Conservation (phyloP, 1,140 invertebrate genomes). For the Trissolcus basalis region DNA sequence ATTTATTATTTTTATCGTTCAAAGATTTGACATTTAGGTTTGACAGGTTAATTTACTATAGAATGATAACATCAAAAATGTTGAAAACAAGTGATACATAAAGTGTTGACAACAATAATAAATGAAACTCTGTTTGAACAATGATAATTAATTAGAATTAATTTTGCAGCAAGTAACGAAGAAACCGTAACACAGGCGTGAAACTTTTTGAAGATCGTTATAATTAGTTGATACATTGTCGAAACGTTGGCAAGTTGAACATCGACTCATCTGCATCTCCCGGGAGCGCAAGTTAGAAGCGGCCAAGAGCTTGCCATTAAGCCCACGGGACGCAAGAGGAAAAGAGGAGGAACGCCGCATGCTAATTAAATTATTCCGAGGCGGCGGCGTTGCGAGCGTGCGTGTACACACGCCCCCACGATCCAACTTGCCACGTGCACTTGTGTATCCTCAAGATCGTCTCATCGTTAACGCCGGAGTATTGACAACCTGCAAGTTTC, state of each 20-base stretch:
- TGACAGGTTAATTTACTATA: too few species aligned
- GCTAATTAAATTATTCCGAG: conserved; percentile 67
- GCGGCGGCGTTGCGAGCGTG: conserved; percentile 38
- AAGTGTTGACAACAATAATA: too few species aligned
- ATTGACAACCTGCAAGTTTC: conserved; percentile 22
- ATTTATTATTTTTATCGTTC: too few species aligned
- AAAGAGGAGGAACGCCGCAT: conserved; percentile 42
- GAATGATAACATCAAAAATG: too few species aligned
- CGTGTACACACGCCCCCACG: conserved; percentile 24
- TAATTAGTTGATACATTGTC: conserved; percentile 50
- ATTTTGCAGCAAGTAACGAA: neutral
- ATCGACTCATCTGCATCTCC: conserved; percentile 51
- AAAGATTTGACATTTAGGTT: too few species aligned
- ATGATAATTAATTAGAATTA: too few species aligned
- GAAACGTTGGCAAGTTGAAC: conserved; percentile 39
- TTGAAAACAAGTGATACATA: too few species aligned
- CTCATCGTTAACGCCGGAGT: conserved; percentile 23
- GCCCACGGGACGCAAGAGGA: conserved; percentile 59
- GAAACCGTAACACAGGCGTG: neutral
- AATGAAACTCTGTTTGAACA: too few species aligned
- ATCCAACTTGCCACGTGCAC: conserved; percentile 28
- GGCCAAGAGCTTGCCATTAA: conserved; percentile 64
- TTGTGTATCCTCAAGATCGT: conserved; percentile 13
- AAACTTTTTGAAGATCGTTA: conserved; percentile 31
- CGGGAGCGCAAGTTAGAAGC: conserved; percentile 58